Evolutionary conservation across 2,113 vertebrate species (phyloP).

Genomic region (Stegastes partitus): DNA sequence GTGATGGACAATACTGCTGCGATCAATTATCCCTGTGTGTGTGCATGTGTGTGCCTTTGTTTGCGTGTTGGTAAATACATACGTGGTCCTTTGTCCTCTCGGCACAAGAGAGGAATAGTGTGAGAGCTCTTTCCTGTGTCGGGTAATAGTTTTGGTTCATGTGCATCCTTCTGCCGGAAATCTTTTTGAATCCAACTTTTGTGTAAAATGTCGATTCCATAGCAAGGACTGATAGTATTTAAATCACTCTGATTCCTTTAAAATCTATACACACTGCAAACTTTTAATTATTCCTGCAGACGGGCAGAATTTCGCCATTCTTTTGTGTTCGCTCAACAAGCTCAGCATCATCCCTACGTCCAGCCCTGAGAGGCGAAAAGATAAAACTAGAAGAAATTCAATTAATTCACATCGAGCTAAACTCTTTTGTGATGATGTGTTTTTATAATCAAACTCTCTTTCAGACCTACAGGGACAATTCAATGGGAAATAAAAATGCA

Average conservation of each 20-base stretch:
- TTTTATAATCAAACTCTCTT: conserved; percentile 1
- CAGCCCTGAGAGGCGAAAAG: background rate
- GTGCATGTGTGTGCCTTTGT: conserved; percentile 1
- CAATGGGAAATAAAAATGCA: background rate
- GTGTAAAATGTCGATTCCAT: conserved; percentile 35
- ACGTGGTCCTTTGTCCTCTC: conserved; percentile 1
- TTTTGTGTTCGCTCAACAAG: conserved; percentile 40
- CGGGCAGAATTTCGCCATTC: conserved; percentile 23
- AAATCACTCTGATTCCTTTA: conserved; percentile 55
- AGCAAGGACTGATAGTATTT: conserved; percentile 38
- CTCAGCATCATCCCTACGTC: conserved; percentile 5
- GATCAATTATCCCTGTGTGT: conserved; percentile 23
- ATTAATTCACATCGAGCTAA: background rate
- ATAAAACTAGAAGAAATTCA: background rate
- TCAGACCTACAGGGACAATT: background rate
- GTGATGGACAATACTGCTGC: conserved; percentile 22
- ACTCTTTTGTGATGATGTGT: conserved; percentile 1
- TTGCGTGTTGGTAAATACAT: conserved; percentile 1
- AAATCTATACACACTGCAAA: conserved; percentile 41
- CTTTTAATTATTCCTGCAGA: conserved; percentile 56
- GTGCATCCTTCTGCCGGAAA: conserved; percentile 8
- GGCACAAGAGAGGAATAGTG: conserved; percentile 17
- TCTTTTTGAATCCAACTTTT: conserved; percentile 38
- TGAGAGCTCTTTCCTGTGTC: conserved; percentile 17
- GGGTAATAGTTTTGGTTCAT: conserved; percentile 4